Evolutionary conservation across 2,113 vertebrate species (phyloP).

Genomic region (Lamprologus speciosus): DNA sequence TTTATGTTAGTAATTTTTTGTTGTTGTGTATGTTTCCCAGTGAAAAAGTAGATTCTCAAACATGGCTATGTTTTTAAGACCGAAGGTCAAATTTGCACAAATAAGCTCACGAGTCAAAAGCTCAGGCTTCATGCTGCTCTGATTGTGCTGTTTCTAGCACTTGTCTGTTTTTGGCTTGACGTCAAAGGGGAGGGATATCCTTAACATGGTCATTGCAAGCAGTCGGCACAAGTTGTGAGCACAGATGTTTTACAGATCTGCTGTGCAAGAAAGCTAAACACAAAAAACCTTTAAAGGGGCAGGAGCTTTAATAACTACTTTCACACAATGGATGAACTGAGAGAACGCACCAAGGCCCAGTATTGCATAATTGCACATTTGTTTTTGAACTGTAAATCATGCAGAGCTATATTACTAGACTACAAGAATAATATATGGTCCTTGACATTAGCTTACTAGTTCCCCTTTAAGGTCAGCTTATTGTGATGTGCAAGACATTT

Average conservation of each 20-base stretch:
- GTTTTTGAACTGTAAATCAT: not conserved
- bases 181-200: not conserved
- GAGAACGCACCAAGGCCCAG: not conserved
- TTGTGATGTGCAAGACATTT: not conserved
- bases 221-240: not conserved
- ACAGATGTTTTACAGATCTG: not conserved
- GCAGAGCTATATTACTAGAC: not conserved
- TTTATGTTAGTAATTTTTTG: not conserved
- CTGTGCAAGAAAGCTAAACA: not conserved
- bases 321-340: not conserved
- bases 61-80: not conserved
- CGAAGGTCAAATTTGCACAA: not conserved
- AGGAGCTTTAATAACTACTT: not conserved
- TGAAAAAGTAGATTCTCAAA: not conserved
- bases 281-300: not conserved
- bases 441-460: not conserved
- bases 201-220: not conserved
- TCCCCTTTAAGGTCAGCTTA: not conserved
- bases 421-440: not conserved
- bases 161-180: not conserved
- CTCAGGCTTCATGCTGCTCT: not conserved
- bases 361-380: not conserved
- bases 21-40: not conserved
- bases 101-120: not conserved
- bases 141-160: not conserved